Evolutionary conservation across 2,113 vertebrate species (phyloP), one percentile per base, ranked within the genome.

Genomic region (Lutjanus erythropterus): DNA sequence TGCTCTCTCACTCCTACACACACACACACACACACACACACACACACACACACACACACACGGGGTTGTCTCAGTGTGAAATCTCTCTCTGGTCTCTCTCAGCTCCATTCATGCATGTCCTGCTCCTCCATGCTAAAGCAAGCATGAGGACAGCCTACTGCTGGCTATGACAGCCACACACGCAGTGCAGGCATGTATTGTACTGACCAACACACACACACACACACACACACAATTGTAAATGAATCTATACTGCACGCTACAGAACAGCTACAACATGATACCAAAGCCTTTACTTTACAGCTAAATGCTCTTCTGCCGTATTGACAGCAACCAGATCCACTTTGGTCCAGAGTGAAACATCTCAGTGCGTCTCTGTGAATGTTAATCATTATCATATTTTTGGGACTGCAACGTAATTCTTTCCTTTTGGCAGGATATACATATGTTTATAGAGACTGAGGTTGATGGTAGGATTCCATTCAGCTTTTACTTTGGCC

Each of bases 71-170:
- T 67, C 86, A 77, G 84, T 90, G 86, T 86, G 88, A 90, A 88
- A 86, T 88, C 71, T 75, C 80, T 85, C 84, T 88, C 72, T 85
- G 87, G 73, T 88, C 83, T 80, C 74, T 84, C 86, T 87, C 74
- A 82, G 71, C 71, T 85, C 72, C 78, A 80, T 78, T 74, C 85
- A 85, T 78, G 85, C 81, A 73, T 88, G 77, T 86, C 84, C 86
- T 86, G 78, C 81, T 89, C 76, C 83, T 91, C 88, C 78, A 84
- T 82, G 89, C 87, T 91, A 90, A 86, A 89, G 86, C 76, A 72
- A 92, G 80, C 86, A 67, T 84, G 79, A 90, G 89, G 86, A 82
- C 73, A 77, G 78, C 79, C 86, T 75, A 77, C 83, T 80, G 88
- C 83, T 86, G 75, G 31, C 79, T 78, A 23, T 85, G 83, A 84